Base-by-base conservation (phyloP, 2,888 invertebrate genomes). In the Xanthorhoe spadicearia region DNA sequence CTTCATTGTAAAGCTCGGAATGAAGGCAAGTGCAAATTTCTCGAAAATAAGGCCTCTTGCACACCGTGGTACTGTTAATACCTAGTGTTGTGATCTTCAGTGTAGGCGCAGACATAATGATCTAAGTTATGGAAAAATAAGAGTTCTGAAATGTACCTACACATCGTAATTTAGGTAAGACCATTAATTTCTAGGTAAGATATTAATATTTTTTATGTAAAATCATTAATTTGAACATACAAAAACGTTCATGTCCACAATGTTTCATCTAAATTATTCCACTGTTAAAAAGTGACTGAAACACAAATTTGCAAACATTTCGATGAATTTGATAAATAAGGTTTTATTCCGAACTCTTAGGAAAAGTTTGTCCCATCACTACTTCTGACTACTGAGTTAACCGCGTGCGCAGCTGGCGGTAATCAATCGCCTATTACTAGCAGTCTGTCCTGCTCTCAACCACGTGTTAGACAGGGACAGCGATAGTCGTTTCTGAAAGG, bases 331-430 rank as follows among this genome's bases (percentile, higher is more conserved):
- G n/a, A n/a, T n/a, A n/a, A n/a, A n/a, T n/a, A n/a, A 23, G 4
- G 23, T 23, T 7, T 32, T 32, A 2, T 32, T 32, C 32, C 6
- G 2, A 23, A 23, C 7, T 32, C 38, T 13, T 43, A 43, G 10
- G 38, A 43, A 43, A 13, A 43, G 13, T 15, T 43, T n/a, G 8
- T 18, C 43, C 17, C 63, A 67, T 56, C 63, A 32, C 51, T 62
- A 28, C 0, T 51, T 51, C 59, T 55, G 51, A 38, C 58, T 73
- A 77, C 63, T 54, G 28, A 72, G 67, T 69, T 65, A 38, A 62
- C 70, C 73, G 75, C 70, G 66, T 64, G 66, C 69, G 69, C 78
- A 77, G 77, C 76, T 77, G 75, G 61, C 35, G 70, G 68, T 66
- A 72, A 74, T 79, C 74, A 73, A 74, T 75, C 69, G 68, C 69